Evolutionary conservation across 2,113 vertebrate genomes (phyloP).

Genomic region (Phalacrocorax aristotelis): DNA sequence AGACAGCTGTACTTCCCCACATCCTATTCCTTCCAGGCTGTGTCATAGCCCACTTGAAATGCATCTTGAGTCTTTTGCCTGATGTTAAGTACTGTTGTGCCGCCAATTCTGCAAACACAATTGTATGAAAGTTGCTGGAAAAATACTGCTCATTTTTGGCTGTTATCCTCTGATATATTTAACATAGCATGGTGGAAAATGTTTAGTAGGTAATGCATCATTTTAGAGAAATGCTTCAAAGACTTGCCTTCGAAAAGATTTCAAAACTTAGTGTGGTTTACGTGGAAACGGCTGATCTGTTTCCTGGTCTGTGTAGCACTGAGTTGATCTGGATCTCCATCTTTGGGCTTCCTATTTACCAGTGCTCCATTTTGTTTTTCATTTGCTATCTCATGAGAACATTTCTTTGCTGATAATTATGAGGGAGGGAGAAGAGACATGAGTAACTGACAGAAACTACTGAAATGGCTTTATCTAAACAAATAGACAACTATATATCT

Average conservation of each 20-base stretch:
- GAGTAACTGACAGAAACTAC: neutral
- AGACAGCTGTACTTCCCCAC: neutral
- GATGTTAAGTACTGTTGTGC: neutral
- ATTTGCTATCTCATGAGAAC: neutral
- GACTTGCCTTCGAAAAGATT: neutral
- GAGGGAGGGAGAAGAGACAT: neutral
- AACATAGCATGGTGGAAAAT: neutral
- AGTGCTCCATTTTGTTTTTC: neutral
- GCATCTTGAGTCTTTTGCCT: neutral
- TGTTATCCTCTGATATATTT: neutral
- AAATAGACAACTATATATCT: neutral
- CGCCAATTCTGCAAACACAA: neutral
- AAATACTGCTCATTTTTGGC: neutral
- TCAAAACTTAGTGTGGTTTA: neutral
- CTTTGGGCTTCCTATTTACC: neutral
- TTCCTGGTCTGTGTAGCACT: neutral
- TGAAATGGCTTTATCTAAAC: neutral
- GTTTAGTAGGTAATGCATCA: neutral
- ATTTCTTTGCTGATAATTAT: neutral
- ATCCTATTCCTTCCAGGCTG: neutral
- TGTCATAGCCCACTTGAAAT: neutral
- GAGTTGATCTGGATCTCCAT: neutral
- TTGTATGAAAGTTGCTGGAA: neutral
- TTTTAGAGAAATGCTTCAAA: neutral
- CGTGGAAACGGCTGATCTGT: neutral